Evolutionary conservation across 2,113 vertebrate species (phyloP).

Genomic region (Oncorhynchus clarkii): DNA sequence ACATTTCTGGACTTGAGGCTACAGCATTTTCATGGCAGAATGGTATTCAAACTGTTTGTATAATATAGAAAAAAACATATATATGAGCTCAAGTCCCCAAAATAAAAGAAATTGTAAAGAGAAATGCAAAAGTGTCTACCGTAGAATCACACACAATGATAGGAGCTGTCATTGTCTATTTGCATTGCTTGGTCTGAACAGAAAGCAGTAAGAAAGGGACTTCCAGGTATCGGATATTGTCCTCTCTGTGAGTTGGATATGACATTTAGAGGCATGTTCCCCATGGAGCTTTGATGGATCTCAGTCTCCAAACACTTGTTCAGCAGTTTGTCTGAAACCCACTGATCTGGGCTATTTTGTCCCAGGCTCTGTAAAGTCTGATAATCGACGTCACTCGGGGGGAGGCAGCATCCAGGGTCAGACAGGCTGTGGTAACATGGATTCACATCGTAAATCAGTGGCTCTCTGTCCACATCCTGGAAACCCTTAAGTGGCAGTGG

Average conservation of each 20-base stretch:
- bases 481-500: background rate
- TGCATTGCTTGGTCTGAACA: background rate
- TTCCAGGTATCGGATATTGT: constrained; percentile 10
- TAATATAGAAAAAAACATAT: background rate
- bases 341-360: constrained; percentile 3
- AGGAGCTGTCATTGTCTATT: constrained; percentile 29
- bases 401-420: background rate
- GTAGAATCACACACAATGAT: constrained; percentile 41
- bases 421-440: background rate
- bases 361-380: constrained; percentile 40
- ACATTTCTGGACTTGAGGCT: background rate
- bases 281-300: background rate
- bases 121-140: background rate
- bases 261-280: background rate
- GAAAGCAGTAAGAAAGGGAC: background rate
- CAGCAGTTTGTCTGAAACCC: background rate
- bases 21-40: too few species aligned
- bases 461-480: background rate
- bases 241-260: background rate
- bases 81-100: background rate
- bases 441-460: constrained; percentile 8
- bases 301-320: background rate
- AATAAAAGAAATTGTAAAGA: background rate
- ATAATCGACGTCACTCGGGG: constrained; percentile 37
- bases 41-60: background rate